Evolutionary conservation across 2,113 vertebrate species (phyloP), one percentile per base, ranked within the genome.

Genomic region (Grantiella picta): DNA sequence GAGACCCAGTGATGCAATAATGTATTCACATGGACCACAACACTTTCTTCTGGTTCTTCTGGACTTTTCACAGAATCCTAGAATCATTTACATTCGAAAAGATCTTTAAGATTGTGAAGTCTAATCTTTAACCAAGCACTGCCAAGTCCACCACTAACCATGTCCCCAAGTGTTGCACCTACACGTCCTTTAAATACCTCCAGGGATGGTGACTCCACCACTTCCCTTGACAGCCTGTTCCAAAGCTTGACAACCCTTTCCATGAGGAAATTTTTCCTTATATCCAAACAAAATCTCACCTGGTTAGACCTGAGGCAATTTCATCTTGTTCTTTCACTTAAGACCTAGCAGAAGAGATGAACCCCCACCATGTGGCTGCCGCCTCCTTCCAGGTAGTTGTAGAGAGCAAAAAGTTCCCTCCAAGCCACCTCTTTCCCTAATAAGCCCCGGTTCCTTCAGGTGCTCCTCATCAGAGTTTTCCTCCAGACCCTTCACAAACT

Each of bases 1-100:
- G 28, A 35, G 25, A 56, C 12, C 82, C 53, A 38, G n/a, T 16
- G 21, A 49, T 1, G 8, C 5, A 40, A 60, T 29, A 29, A 68
- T 9, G 3, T 21, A 28, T 20, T 68, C 20, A 53, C 1, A 1
- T 29, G 24, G 20, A 45, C 9, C 22, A 36, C 2, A 17, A 1
- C 17, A 45, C 20, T 44, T 50, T 82, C 24, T 71, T 75, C 12
- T 38, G 11, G 11, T 19, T 56, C 59, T 65, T 73, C n/a, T 65
- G 35, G 13, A 53, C 38, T 64, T 73, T 54, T 63, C 33, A 49
- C 3, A 42, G 50, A 47, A 38, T 28, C 14, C 8, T 19, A 15
- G 42, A 50, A 59, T 31, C 1, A 14, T 44, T 59, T 44, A 22
- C 21, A 3, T 36, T 44, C 36, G 18, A 77, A 68, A 86, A 36